Evolutionary conservation across 1,140 invertebrate species (phyloP), one percentile per base, ranked within the genome.

Genomic region (Micrasema longulum): DNA sequence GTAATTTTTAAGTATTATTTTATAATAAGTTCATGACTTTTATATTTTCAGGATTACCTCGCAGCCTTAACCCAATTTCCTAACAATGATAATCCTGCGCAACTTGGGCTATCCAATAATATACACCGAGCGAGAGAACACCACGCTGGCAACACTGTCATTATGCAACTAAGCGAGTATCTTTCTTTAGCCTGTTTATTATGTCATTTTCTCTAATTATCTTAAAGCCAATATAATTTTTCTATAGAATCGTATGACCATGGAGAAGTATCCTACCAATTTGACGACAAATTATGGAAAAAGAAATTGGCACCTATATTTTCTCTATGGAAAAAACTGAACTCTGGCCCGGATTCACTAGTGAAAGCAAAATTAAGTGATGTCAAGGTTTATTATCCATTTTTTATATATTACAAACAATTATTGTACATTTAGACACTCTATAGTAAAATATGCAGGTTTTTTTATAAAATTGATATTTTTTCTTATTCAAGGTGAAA

Each of bases 271-370:
- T 52, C 55, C 38, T 22, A 50, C 11, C 26, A 63, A 41, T 47
- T 18, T 12, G 64, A 72, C 23, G 71, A 72, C 45, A 71, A 71
- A 55, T 47, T 50, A 4, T 65, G 69, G 63, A 71, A 69, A 45
- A 76, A 74, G 36, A 73, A 69, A 52, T 35, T 76, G 43, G 10
- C 64, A 36, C 75, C 75, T 10, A 68, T 73, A 23, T 53, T 76
- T 9, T 60, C 63, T 6, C 35, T 76, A 10, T 76, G 75, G 75
- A 76, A 76, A 57, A 73, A 74, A 69, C 55, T 76, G 10, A 76
- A 76, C 63, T 71, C 31, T 20, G 65, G 69, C 12, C 35, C 71
- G 0, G 72, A 76, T 35, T 75, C 68, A 41, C 41, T 69, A 38
- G 55, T 74, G 41, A 71, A 73, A 57, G 31, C 69, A 14, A 50